These are phyloP conservation scores for Branchipolynoe longqiensis DNA, from an alignment of 2,888 invertebrate genomes.

Conservation along the genomic window DNA sequence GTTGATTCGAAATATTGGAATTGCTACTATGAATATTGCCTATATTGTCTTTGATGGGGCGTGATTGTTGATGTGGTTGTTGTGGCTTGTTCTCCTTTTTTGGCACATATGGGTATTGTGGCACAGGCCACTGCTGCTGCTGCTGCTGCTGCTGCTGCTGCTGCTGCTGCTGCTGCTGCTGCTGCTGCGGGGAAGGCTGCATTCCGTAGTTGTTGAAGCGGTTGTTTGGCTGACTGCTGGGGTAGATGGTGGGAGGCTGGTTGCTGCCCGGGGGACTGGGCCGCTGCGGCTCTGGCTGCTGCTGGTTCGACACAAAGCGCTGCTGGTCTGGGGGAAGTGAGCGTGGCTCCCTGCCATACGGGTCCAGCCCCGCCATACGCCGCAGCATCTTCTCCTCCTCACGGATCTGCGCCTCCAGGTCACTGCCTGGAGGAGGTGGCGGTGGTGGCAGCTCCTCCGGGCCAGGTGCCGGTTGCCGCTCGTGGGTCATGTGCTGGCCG, in stretches of 20 bases:
- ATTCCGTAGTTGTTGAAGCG: not conserved
- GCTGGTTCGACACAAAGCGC: constrained; percentile 16
- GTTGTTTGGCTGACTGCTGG: not conserved
- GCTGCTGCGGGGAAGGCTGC: constrained; percentile 1
- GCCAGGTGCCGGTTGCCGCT: constrained; percentile 70
- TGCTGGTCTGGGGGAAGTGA: not conserved
- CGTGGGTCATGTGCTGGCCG: constrained; percentile 69
- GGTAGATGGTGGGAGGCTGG: not conserved
- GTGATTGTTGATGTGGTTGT: not conserved
- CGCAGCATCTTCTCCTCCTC: constrained; percentile 73
- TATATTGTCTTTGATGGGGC: not conserved
- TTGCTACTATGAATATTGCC: constrained; percentile 33
- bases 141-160: constrained; percentile 2
- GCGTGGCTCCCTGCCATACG: not conserved
- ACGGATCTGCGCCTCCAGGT: constrained; percentile 81
- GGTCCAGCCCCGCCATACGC: constrained; percentile 26
- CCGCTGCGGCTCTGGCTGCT: constrained; percentile 35
- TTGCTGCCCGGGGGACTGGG: constrained; percentile 37
- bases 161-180: constrained; percentile 1
- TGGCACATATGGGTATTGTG: constrained; percentile 36
- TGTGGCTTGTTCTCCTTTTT: not conserved
- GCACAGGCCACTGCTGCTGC: not conserved
- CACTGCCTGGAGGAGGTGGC: constrained; percentile 83
- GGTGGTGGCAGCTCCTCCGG: constrained; percentile 80
- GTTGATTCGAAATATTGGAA: not conserved